Conservation (phyloP, 2,113 vertebrate species). For the Pedionomus torquatus region DNA sequence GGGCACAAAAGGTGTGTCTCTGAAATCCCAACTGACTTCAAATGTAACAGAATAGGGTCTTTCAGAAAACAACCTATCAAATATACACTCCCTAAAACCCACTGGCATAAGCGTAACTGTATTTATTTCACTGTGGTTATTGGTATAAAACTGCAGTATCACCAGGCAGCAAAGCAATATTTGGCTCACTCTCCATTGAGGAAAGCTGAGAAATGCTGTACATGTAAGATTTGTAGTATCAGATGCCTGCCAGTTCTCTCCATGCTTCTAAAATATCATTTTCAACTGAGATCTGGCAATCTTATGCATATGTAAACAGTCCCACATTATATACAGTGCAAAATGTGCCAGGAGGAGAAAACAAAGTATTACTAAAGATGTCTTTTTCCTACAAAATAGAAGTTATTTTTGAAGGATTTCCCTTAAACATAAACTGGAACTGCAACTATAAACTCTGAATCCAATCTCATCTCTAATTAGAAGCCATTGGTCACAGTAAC, state of each 20-base stretch:
- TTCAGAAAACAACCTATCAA: background rate
- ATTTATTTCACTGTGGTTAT: conserved; percentile 7
- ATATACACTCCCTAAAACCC: background rate
- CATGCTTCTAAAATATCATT: conserved; percentile 11
- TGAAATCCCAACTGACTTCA: background rate
- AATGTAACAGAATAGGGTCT: background rate
- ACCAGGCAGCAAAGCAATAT: background rate
- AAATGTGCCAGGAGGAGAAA: background rate
- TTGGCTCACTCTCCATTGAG: background rate
- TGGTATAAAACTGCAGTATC: background rate
- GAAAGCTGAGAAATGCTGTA: background rate
- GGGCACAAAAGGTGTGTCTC: background rate
- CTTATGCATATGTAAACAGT: background rate
- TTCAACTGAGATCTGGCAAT: conserved; percentile 2
- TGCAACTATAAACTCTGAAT: background rate
- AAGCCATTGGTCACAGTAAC: background rate
- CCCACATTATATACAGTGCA: background rate
- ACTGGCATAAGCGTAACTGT: background rate
- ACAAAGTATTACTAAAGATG: background rate
- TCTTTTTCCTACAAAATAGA: background rate
- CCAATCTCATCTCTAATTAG: background rate
- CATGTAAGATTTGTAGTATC: background rate
- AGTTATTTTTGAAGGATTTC: background rate
- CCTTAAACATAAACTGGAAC: background rate
- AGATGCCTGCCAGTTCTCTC: conserved; percentile 5